phyloP scores from a whole-genome alignment of 1,140 invertebrate species.

The Caerostris darwini region DNA sequence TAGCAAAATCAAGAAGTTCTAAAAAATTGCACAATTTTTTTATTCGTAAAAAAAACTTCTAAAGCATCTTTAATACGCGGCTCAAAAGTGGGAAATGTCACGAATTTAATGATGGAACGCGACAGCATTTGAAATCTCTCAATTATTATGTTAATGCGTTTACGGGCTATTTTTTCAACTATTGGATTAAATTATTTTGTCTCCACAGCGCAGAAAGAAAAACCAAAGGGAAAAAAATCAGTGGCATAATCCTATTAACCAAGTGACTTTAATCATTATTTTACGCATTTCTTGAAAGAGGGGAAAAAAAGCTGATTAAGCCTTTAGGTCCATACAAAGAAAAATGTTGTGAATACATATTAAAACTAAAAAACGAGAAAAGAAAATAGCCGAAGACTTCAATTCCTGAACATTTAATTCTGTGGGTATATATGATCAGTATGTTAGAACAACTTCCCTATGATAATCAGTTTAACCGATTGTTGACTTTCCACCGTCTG shows the following conservation, averaged over 20 bases:
- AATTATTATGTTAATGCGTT: constrained; percentile 74
- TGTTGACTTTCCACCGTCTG: neutral
- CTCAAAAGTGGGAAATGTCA: constrained; percentile 59
- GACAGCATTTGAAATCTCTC: constrained; percentile 64
- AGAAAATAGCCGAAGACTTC: constrained; percentile 9
- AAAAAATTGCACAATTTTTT: neutral
- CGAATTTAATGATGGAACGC: constrained; percentile 56
- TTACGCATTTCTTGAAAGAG: constrained; percentile 40
- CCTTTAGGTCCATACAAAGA: constrained; percentile 41
- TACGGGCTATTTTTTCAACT: constrained; percentile 70
- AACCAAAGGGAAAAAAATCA: constrained; percentile 1
- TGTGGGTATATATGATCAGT: constrained; percentile 1
- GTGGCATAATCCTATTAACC: constrained; percentile 69
- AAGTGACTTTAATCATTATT: constrained; percentile 74
- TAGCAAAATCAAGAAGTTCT: neutral
- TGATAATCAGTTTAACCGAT: constrained; percentile 5
- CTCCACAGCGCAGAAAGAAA: constrained; percentile 46
- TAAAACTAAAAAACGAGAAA: constrained; percentile 47
- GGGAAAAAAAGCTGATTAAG: constrained; percentile 49
- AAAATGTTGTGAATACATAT: constrained; percentile 35
- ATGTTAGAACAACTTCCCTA: constrained; percentile 11
- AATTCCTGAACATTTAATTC: neutral
- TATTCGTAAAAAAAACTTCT: constrained; percentile 18
- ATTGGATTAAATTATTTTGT: constrained; percentile 71
- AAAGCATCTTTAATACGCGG: constrained; percentile 51